These are phyloP conservation scores for Helicoverpa armigera DNA, from an alignment of 1,140 invertebrate genomes.

Conservation along the genomic window DNA sequence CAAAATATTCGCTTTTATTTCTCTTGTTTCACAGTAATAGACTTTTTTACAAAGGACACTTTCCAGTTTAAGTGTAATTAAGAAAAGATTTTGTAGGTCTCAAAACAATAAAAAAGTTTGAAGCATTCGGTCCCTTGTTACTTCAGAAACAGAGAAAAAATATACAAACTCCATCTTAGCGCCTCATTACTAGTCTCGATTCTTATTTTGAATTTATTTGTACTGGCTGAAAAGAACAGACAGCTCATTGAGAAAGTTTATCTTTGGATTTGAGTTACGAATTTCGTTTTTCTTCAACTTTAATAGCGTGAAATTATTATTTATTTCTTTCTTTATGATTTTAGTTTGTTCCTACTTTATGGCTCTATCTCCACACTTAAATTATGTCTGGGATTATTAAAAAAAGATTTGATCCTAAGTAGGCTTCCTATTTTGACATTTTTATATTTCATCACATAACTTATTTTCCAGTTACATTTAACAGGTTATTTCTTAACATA, in stretches of 20 bases:
- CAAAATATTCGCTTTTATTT: no score
- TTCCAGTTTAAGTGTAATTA: no score
- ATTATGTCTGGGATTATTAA: background rate
- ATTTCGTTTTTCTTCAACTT: conserved; percentile 12
- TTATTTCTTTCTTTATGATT: background rate
- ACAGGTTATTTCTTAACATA: no score
- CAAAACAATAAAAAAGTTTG: background rate
- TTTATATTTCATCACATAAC: no score
- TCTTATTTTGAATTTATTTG: conserved; percentile 28
- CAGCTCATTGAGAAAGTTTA: conserved; percentile 19
- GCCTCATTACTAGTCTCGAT: conserved; percentile 27
- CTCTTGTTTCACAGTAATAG: no score
- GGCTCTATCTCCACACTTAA: background rate
- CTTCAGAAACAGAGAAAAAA: conserved; percentile 8
- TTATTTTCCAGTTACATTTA: no score
- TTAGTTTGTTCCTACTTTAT: background rate
- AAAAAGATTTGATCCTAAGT: no score
- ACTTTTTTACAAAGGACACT: no score
- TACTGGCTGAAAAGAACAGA: conserved; percentile 21
- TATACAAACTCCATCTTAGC: conserved; percentile 7
- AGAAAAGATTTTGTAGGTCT: no score
- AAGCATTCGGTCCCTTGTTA: background rate
- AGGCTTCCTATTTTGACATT: no score
- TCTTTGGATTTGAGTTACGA: background rate
- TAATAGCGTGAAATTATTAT: background rate